Conservation (phyloP, 2,888 invertebrate species). For the Dryobotodes eremita region DNA sequence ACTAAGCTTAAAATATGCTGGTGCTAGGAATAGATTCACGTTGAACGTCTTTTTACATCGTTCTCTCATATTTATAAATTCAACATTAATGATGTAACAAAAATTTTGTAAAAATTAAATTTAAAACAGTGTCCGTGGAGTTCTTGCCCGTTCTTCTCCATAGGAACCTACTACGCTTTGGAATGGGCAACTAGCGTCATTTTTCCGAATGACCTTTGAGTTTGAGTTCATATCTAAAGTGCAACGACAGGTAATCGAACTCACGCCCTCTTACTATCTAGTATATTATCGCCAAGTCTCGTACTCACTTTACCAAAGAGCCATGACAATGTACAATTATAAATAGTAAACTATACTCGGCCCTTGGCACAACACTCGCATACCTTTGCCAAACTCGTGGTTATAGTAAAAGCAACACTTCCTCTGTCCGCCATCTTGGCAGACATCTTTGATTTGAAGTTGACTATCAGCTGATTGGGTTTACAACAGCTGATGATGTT, state of each 20-base stretch:
- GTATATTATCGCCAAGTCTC: neutral
- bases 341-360: conserved; percentile 26
- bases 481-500: conserved; percentile 9
- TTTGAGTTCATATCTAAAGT: neutral
- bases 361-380: conserved; percentile 40
- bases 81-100: too few relatives aligned
- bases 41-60: too few relatives aligned
- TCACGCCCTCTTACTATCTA: neutral
- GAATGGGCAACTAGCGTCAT: too few relatives aligned
- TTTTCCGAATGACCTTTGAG: too few relatives aligned
- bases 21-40: too few relatives aligned
- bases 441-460: conserved; percentile 34
- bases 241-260: neutral
- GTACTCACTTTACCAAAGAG: neutral
- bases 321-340: conserved; percentile 6
- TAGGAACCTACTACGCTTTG: too few relatives aligned
- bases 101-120: too few relatives aligned
- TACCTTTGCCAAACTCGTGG: conserved; percentile 37
- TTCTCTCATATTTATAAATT: too few relatives aligned
- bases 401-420: conserved; percentile 28
- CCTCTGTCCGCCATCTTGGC: conserved; percentile 38
- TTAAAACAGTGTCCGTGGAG: too few relatives aligned
- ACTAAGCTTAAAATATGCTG: too few relatives aligned
- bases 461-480: conserved; percentile 33
- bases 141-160: too few relatives aligned